Percentiles rank a stretch among this genome's conserved stretches.
Conservation (phyloP, 2,888 invertebrate species). For the Trachelus troglodyta region DNA sequence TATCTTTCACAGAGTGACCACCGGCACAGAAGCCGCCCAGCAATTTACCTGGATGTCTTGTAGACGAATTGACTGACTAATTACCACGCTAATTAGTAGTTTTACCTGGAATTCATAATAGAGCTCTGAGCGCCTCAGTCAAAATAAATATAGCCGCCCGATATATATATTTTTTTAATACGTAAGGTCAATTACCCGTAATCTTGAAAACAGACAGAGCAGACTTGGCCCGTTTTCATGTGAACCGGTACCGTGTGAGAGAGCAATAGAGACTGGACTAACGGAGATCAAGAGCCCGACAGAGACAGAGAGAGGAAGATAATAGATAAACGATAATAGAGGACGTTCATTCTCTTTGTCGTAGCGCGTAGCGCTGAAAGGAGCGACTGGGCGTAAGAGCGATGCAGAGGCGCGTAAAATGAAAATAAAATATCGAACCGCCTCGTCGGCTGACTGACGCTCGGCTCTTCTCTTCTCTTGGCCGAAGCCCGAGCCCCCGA, state of each 20-base stretch:
- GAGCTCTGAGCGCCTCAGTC: neutral
- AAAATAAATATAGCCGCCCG: neutral
- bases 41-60: neutral
- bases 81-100: neutral
- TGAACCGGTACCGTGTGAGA: neutral
- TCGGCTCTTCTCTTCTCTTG: neutral
- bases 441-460: neutral
- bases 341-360: neutral
- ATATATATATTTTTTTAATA: neutral
- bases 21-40: neutral
- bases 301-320: neutral
- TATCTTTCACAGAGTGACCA: neutral
- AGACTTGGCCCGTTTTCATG: neutral
- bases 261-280: neutral
- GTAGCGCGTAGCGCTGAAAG: neutral
- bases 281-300: neutral
- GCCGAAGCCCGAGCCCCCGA: neutral
- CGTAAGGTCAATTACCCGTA: neutral
- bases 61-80: neutral
- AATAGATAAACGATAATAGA: neutral
- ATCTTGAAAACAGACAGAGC: neutral
- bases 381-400: neutral
- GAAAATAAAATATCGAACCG: constrained; percentile 5
- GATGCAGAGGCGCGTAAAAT: constrained; percentile 1
- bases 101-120: neutral